A percentile compares a stretch with the other conserved stretches of the same genome.
phyloP scores from a whole-genome alignment of 1,140 invertebrate genomes.

The Drosophila kohkoa region DNA sequence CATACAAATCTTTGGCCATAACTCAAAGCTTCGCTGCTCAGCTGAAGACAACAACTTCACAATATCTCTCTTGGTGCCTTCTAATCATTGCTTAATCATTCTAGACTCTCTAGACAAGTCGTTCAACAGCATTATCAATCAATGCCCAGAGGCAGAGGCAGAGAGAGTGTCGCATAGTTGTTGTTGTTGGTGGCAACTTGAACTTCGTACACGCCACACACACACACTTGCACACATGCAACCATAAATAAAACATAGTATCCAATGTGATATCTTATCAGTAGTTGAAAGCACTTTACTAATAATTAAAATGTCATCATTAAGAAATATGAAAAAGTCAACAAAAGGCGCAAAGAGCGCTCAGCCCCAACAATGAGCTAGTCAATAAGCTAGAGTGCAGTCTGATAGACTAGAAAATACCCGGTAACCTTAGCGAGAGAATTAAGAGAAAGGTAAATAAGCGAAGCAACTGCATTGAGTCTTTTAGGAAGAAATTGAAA shows the following conservation, averaged over 20 bases:
- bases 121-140: constrained; percentile 50
- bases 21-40: neutral
- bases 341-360: constrained; percentile 53
- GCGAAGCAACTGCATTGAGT: no score
- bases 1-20: constrained; percentile 18
- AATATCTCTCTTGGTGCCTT: neutral
- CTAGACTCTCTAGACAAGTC: constrained; percentile 6
- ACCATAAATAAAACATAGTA: constrained; percentile 59
- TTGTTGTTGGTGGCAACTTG: constrained; percentile 36
- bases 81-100: constrained; percentile 8
- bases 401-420: no score
- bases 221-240: constrained; percentile 32
- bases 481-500: no score
- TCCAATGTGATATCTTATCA: constrained; percentile 79
- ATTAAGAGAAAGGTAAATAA: no score
- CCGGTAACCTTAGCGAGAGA: no score
- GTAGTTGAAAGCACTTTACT: constrained; percentile 80
- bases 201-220: constrained; percentile 42
- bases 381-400: no score
- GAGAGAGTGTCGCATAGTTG: neutral
- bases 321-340: constrained; percentile 84
- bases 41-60: neutral
- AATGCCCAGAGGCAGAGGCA: constrained; percentile 29
- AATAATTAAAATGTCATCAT: constrained; percentile 84
- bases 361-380: constrained; percentile 9